These are phyloP conservation scores for Promerops cafer DNA, from an alignment of 2,113 vertebrate genomes.

Conservation along the genomic window DNA sequence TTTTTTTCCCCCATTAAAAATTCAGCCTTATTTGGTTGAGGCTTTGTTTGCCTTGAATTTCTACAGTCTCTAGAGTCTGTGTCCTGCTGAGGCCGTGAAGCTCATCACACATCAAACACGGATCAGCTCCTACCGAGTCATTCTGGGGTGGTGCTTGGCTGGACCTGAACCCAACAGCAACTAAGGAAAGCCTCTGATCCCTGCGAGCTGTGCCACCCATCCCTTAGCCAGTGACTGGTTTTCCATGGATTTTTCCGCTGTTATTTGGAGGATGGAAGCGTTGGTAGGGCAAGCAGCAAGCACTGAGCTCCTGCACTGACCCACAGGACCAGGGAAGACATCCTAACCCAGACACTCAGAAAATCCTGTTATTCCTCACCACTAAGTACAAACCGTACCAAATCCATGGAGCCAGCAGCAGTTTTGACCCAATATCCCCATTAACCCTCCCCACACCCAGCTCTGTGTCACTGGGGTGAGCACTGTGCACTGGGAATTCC, in stretches of 20 bases:
- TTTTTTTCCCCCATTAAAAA: neutral
- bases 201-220: rapidly evolving
- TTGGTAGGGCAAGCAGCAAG: rapidly evolving
- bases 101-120: neutral
- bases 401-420: neutral
- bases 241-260: neutral
- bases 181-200: neutral
- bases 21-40: neutral
- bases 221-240: neutral
- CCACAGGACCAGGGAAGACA: neutral
- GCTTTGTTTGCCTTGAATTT: neutral
- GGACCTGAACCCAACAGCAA: rapidly evolving
- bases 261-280: rapidly evolving
- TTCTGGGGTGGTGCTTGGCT: neutral
- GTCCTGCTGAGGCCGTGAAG: rapidly evolving
- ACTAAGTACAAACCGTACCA: neutral
- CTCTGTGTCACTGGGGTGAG: neutral
- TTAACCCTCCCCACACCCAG: neutral
- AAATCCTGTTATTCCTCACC: rapidly evolving
- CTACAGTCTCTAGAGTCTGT: rapidly evolving
- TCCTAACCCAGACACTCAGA: neutral
- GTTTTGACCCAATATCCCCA: neutral
- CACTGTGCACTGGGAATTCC: rapidly evolving
- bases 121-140: rapidly evolving
- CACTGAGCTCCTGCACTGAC: neutral